Evolutionary conservation across 2,888 invertebrate species (phyloP).

Genomic region (Tetramorium bicarinatum): DNA sequence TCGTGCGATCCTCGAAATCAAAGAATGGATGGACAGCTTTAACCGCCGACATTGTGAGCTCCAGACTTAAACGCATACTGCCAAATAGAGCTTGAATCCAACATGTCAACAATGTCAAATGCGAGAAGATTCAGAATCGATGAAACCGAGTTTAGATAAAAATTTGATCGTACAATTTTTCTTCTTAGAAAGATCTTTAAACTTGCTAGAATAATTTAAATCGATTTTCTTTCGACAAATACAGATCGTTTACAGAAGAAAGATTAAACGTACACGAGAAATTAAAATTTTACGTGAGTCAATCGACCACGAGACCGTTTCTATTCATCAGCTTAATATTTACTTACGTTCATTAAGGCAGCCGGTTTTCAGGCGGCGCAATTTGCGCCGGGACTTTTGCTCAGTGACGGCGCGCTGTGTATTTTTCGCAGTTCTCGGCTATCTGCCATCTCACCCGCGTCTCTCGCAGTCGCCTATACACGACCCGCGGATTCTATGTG

Average conservation of each 20-base stretch:
- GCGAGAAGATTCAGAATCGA: not conserved
- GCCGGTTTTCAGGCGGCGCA: slow-evolving; percentile 25
- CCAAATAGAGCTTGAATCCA: not conserved
- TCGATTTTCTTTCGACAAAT: not conserved
- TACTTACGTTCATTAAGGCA: slow-evolving; percentile 47
- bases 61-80: not conserved
- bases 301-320: slow-evolving; percentile 16
- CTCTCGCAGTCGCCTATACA: slow-evolving; percentile 9
- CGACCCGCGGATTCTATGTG: slow-evolving; percentile 1
- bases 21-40: slow-evolving; percentile 10
- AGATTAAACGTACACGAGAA: not conserved
- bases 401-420: not conserved
- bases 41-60: not conserved
- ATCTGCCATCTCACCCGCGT: slow-evolving; percentile 22
- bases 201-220: not conserved
- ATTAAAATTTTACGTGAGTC: slow-evolving; percentile 26
- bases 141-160: not conserved
- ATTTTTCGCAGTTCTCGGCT: slow-evolving; percentile 29
- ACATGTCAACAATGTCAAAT: not conserved
- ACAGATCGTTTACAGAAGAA: not conserved
- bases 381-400: slow-evolving; percentile 4
- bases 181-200: not conserved
- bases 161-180: not conserved
- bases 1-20: slow-evolving; percentile 2
- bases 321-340: slow-evolving; percentile 40